Base-by-base conservation (phyloP, 2,888 invertebrate genomes). In the Drosophila pseudotalamancana region DNA sequence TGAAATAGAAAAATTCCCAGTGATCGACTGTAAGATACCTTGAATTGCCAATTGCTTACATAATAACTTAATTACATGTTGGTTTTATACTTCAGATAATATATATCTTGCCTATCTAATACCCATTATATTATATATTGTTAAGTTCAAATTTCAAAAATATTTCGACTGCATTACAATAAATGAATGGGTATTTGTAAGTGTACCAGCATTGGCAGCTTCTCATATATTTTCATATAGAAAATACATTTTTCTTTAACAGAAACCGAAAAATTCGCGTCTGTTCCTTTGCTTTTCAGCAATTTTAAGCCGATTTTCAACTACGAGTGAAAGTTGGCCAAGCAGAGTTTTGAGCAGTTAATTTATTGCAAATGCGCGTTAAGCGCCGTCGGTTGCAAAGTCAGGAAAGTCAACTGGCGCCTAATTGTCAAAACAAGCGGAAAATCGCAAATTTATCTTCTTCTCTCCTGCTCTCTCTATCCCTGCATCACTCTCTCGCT, bases 371-470 rank as follows among this genome's bases (percentile, higher is more conserved):
- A 57, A 59, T 48, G 51, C 35, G 43, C 37, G 19, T 23, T 69
- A 68, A 56, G 51, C 57, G 39, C 32, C 25, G 63, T 27, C 35
- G 49, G 43, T 35, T 34, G 53, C 43, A 62, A 84, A 49, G 25
- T 63, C 31, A 16, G 21, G 1, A 32, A 87, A 82, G 85, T 85
- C 85, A 81, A 85, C 82, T 74, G 82, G 72, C 84, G 82, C 61
- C 72, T 87, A 88, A 88, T 88, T 87, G 85, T 70, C 77, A 88
- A 85, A 87, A 85, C 77, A 87, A 79, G 85, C 77, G 75, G 81
- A 87, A 87, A 88, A 87, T 88, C 73, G 76, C 81, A 83, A 64
- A 77, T 85, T 65, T 34, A 39, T 35, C 43, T 46, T 14, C 40
- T 12, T 0, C 9, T 14, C 9, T 34, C 8, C 4, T 16, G 8